Evolutionary conservation across 2,888 invertebrate genomes (phyloP).

Genomic region (Drosophila lutescens): DNA sequence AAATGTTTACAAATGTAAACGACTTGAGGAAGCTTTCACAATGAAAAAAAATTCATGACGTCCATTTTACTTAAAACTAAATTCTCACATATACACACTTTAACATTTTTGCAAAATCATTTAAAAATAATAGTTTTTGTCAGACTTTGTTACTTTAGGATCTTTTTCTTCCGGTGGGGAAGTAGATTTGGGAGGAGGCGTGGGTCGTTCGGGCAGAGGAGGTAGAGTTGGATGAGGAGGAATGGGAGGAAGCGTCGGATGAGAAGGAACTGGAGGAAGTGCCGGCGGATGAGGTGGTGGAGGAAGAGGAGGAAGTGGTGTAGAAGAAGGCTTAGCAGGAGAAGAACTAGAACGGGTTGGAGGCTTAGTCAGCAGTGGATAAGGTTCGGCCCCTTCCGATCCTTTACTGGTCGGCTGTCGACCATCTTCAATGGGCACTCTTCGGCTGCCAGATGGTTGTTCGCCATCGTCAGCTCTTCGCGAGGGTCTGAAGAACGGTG

Average conservation of each 20-base stretch:
- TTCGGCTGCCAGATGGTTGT: background rate
- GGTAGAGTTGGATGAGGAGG: conserved; percentile 5
- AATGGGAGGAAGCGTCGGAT: background rate
- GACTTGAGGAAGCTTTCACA: background rate
- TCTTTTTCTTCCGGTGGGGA: background rate
- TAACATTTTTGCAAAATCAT: too few species aligned
- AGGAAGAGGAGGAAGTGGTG: too few species aligned
- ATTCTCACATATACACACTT: too few species aligned
- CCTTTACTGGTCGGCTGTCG: background rate
- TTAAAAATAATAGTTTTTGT: conserved; percentile 6
- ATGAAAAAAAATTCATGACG: conserved; percentile 1
- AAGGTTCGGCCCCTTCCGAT: background rate
- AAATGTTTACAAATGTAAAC: background rate
- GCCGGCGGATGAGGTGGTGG: background rate
- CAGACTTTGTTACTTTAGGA: background rate
- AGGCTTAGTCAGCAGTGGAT: background rate
- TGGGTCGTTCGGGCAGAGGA: background rate
- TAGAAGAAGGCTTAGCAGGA: background rate
- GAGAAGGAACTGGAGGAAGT: conserved; percentile 1
- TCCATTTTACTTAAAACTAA: background rate
- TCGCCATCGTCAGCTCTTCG: background rate
- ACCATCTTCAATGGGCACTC: background rate
- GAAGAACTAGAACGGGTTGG: background rate
- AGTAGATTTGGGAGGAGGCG: background rate
- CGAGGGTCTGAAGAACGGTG: background rate